phyloP scores from a whole-genome alignment of 1,140 invertebrate genomes.

The Polyergus mexicanus region DNA sequence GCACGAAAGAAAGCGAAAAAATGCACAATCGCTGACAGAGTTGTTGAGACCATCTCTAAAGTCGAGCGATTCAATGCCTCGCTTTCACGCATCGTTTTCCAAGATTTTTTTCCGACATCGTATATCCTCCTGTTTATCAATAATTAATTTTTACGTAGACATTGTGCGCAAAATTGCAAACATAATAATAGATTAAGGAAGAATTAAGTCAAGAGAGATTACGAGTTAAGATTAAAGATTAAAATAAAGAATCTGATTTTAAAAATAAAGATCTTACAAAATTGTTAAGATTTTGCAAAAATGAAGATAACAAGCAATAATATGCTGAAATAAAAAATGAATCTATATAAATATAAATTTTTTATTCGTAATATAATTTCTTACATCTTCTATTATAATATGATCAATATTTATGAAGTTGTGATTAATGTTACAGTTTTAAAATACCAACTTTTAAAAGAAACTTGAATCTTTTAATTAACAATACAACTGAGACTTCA shows the following conservation, averaged over 20 bases:
- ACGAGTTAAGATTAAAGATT: background rate
- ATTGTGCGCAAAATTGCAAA: background rate
- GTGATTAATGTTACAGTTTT: slow-evolving; percentile 1
- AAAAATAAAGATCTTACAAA: background rate
- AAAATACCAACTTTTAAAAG: background rate
- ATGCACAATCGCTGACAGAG: background rate
- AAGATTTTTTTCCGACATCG: background rate
- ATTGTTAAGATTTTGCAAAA: background rate
- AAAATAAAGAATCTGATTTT: background rate
- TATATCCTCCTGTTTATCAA: background rate
- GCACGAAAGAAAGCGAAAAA: slow-evolving; percentile 33
- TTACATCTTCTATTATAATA: slow-evolving; percentile 9
- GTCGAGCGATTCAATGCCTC: background rate
- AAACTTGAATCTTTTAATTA: background rate
- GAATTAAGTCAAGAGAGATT: background rate
- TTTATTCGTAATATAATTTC: background rate
- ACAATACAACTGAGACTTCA: background rate
- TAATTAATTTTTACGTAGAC: background rate
- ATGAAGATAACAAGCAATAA: background rate
- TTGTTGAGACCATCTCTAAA: background rate
- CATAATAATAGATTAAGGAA: background rate
- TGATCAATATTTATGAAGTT: background rate
- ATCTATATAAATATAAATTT: background rate
- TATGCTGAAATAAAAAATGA: background rate
- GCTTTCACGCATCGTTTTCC: background rate